Percentiles rank a stretch among this genome's conserved stretches.
These are phyloP conservation scores for Hycleus phaleratus DNA, from an alignment of 1,140 invertebrate species.

Conservation along the genomic window DNA sequence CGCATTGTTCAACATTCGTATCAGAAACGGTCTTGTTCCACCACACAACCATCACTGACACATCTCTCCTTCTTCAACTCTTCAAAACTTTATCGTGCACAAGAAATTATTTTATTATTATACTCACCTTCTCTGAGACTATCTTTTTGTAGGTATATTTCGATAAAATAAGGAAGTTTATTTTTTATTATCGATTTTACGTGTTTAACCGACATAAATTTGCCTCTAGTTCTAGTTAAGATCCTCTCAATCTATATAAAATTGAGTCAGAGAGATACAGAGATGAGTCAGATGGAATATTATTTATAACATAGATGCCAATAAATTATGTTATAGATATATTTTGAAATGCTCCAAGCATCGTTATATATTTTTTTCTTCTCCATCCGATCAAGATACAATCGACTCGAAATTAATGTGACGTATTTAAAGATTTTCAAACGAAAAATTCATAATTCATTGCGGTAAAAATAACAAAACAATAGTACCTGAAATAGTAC, in stretches of 20 bases:
- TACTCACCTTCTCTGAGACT: too few species aligned
- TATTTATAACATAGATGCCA: slow-evolving; percentile 28
- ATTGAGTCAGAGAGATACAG: neutral
- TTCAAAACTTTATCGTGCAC: too few species aligned
- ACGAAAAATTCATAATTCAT: slow-evolving; percentile 5
- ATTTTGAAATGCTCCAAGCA: slow-evolving; percentile 23
- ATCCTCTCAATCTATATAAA: neutral
- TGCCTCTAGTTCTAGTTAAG: too few species aligned
- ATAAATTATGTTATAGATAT: slow-evolving; percentile 24
- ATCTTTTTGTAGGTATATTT: too few species aligned
- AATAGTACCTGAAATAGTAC: too few species aligned
- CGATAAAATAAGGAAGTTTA: too few species aligned
- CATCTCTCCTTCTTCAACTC: neutral
- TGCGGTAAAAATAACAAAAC: too few species aligned
- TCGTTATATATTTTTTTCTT: slow-evolving; percentile 1
- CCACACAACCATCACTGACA: too few species aligned
- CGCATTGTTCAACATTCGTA: slow-evolving; percentile 31
- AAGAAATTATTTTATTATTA: too few species aligned
- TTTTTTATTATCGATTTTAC: too few species aligned
- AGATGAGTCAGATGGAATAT: slow-evolving; percentile 21
- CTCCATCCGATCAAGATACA: slow-evolving; percentile 9
- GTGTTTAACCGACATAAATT: too few species aligned
- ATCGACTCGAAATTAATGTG: slow-evolving; percentile 18
- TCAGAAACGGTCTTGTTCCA: slow-evolving; percentile 1
- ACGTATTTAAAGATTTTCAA: slow-evolving; percentile 17